These are phyloP conservation scores for Ichneumon xanthorius DNA, from an alignment of 2,888 invertebrate genomes.

Conservation along the genomic window DNA sequence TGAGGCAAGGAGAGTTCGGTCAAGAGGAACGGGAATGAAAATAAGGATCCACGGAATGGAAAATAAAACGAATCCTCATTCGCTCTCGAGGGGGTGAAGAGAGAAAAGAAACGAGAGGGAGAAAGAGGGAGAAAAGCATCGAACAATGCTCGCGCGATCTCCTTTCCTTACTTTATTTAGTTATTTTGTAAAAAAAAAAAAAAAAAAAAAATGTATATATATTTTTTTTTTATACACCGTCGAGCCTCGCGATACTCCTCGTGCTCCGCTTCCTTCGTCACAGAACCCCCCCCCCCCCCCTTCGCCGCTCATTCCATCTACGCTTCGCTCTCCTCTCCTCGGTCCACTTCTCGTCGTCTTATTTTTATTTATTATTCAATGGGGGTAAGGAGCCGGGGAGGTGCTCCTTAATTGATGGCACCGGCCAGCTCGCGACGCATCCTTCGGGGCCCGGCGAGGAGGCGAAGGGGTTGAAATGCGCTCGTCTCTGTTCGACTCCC, in stretches of 20 bases:
- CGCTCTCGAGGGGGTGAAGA: constrained; percentile 57
- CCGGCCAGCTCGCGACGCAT: constrained; percentile 74
- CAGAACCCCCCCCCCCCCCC: constrained; percentile 59
- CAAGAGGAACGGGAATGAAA: constrained; percentile 65
- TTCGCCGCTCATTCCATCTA: constrained; percentile 69
- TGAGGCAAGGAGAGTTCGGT: constrained; percentile 43
- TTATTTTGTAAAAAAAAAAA: too few relatives aligned
- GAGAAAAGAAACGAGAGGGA: constrained; percentile 44
- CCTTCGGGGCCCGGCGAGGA: constrained; percentile 42
- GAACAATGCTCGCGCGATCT: constrained; percentile 60
- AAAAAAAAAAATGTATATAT: constrained; percentile 40
- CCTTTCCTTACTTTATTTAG: constrained; percentile 57
- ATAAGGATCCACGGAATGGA: constrained; percentile 68
- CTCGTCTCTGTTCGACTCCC: constrained; percentile 39
- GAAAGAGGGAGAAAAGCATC: constrained; percentile 64
- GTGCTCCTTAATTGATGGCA: constrained; percentile 84
- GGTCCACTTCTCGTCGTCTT: constrained; percentile 68
- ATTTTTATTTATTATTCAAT: constrained; percentile 83
- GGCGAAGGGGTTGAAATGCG: constrained; percentile 33
- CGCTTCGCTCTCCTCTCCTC: constrained; percentile 58
- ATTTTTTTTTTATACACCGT: constrained; percentile 65
- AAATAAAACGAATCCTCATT: constrained; percentile 61
- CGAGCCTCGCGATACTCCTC: constrained; percentile 60
- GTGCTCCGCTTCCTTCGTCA: constrained; percentile 67
- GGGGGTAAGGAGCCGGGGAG: constrained; percentile 73